Evolutionary conservation across 2,888 invertebrate genomes (phyloP).

Genomic region (Drosophila subquinaria): DNA sequence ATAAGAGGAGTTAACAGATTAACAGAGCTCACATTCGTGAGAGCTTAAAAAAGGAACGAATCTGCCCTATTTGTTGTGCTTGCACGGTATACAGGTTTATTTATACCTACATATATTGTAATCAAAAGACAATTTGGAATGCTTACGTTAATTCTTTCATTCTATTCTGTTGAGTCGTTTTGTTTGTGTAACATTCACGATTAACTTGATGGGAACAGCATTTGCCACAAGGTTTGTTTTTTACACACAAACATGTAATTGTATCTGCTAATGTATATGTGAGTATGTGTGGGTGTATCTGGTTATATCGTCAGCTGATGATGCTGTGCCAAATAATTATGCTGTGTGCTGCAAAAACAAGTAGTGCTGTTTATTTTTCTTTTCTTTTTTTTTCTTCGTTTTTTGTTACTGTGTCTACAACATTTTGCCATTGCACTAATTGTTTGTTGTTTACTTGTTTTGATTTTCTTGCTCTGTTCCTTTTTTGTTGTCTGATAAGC

Average conservation of each 20-base stretch:
- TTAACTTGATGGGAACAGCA: slow-evolving; percentile 17
- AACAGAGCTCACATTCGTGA: too few relatives aligned
- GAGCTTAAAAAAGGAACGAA: neutral
- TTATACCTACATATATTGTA: slow-evolving; percentile 28
- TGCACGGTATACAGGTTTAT: slow-evolving; percentile 24
- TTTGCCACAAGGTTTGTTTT: slow-evolving; percentile 5
- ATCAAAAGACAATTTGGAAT: slow-evolving; percentile 31
- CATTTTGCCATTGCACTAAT: slow-evolving; percentile 72
- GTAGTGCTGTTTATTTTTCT: slow-evolving; percentile 26
- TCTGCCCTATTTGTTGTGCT: neutral
- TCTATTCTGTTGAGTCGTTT: slow-evolving; percentile 1
- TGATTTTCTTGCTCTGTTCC: slow-evolving; percentile 6
- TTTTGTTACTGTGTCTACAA: slow-evolving; percentile 42
- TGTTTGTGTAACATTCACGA: slow-evolving; percentile 12
- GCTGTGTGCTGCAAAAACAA: slow-evolving; percentile 38
- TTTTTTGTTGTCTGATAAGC: slow-evolving; percentile 55
- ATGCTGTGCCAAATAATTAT: slow-evolving; percentile 44
- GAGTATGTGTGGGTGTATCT: slow-evolving; percentile 9
- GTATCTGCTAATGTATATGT: neutral
- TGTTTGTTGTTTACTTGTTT: slow-evolving; percentile 68
- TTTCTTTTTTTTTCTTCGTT: slow-evolving; percentile 13
- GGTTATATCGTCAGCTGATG: slow-evolving; percentile 12
- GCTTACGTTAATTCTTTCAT: slow-evolving; percentile 30
- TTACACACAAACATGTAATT: neutral
- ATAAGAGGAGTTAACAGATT: neutral